Percentiles rank a stretch among this genome's conserved stretches.
phyloP scores from a whole-genome alignment of 2,113 vertebrate genomes.

The Lutjanus erythropterus region DNA sequence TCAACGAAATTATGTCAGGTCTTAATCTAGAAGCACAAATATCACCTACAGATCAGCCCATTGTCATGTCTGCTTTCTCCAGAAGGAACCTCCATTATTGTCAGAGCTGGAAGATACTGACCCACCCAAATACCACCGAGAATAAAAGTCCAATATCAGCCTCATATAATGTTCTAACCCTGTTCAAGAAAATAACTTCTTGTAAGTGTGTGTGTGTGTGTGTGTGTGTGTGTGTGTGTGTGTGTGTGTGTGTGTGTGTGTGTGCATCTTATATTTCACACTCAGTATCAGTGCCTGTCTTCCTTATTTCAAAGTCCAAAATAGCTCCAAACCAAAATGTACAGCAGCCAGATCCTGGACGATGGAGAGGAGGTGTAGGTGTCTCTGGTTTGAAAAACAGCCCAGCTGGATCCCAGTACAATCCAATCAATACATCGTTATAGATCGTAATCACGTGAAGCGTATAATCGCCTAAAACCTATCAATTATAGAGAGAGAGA shows the following conservation, averaged over 20 bases:
- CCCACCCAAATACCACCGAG: slow-evolving; percentile 14
- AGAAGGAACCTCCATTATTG: slow-evolving; percentile 8
- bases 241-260: not conserved
- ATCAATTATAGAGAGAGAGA: slow-evolving; percentile 87
- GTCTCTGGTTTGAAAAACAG: slow-evolving; percentile 66
- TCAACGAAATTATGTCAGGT: not conserved
- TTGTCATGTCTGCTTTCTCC: not conserved
- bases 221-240: not conserved
- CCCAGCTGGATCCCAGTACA: slow-evolving; percentile 75
- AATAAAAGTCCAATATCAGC: slow-evolving; percentile 37
- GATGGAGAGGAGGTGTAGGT: slow-evolving; percentile 63
- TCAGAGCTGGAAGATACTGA: slow-evolving; percentile 15
- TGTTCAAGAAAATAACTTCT: slow-evolving; percentile 17
- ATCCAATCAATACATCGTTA: slow-evolving; percentile 86
- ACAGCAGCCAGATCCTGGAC: slow-evolving; percentile 56
- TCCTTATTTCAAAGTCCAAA: slow-evolving; percentile 58
- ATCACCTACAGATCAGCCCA: slow-evolving; percentile 3
- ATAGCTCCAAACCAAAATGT: slow-evolving; percentile 70
- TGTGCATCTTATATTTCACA: slow-evolving; percentile 13
- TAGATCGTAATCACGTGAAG: slow-evolving; percentile 87
- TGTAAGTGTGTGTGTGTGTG: not conserved
- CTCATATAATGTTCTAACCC: slow-evolving; percentile 6
- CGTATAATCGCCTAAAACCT: slow-evolving; percentile 87
- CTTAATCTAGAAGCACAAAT: not conserved
- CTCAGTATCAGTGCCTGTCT: slow-evolving; percentile 11